Conservation (phyloP, 2,113 vertebrate genomes). For the Nycticorax nycticorax region DNA sequence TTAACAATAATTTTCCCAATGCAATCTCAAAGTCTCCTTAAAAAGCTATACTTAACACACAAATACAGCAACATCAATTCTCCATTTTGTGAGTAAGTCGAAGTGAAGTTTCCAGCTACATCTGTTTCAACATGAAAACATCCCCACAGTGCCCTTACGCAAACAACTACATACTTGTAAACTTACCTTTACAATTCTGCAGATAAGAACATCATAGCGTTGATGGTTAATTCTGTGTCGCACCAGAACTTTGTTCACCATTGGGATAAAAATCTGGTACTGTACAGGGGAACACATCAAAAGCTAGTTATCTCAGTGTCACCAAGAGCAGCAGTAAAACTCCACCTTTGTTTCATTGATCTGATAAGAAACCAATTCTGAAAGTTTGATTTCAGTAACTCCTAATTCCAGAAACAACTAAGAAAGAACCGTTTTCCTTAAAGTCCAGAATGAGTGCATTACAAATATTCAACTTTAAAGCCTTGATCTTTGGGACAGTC, state of each 20-base stretch:
- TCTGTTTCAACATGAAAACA: neutral
- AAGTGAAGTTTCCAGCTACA: neutral
- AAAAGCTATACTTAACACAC: neutral
- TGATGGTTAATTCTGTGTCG: slow-evolving; percentile 96
- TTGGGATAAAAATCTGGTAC: slow-evolving; percentile 99
- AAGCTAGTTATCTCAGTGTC: neutral
- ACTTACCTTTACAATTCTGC: slow-evolving; percentile 94
- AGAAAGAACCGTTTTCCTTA: neutral
- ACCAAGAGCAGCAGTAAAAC: neutral
- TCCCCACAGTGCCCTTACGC: neutral
- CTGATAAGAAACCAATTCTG: neutral
- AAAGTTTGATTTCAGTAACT: neutral
- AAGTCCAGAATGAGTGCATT: neutral
- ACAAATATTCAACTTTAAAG: neutral
- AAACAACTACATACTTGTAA: neutral
- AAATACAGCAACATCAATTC: neutral
- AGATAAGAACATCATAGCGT: slow-evolving; percentile 96
- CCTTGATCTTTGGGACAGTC: neutral
- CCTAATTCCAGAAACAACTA: neutral
- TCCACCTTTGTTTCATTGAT: neutral
- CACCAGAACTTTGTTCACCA: slow-evolving; percentile 98
- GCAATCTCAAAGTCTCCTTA: neutral
- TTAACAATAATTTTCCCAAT: neutral
- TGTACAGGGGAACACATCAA: slow-evolving; percentile 58
- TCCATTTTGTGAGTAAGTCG: neutral